A percentile compares a stretch with the other conserved stretches of the same genome.
phyloP scores from a whole-genome alignment of 1,140 invertebrate genomes.

The Protaetia brevitarsis region DNA sequence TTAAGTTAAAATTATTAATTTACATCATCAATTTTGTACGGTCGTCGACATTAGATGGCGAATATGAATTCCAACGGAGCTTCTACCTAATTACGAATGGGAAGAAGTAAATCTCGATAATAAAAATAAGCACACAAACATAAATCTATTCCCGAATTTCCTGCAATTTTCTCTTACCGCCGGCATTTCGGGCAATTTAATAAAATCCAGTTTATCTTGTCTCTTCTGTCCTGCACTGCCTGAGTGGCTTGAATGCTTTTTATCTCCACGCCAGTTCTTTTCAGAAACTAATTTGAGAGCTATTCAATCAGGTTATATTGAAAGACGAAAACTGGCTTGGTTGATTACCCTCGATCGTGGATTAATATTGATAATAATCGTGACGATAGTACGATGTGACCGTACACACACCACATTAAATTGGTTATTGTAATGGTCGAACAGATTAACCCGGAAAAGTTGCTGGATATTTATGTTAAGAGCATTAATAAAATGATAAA shows the following conservation, averaged over 20 bases:
- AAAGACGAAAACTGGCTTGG: background rate
- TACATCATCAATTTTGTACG: no score
- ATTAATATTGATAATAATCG: background rate
- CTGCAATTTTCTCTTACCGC: background rate
- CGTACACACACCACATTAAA: no score
- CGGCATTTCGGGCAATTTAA: constrained; percentile 6
- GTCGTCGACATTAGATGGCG: no score
- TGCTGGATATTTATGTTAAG: no score
- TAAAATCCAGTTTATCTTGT: constrained; percentile 11
- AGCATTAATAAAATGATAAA: no score
- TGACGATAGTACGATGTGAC: background rate
- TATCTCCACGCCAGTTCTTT: background rate
- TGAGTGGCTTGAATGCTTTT: background rate
- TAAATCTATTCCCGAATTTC: background rate
- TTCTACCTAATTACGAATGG: background rate
- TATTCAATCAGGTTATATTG: constrained; percentile 9
- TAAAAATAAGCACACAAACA: background rate
- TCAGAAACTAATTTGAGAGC: constrained; percentile 3
- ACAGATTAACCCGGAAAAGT: no score
- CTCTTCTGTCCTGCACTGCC: background rate
- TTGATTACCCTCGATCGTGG: background rate
- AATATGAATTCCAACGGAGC: no score
- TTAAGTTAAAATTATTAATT: no score
- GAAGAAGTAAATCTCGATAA: background rate
- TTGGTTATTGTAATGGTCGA: no score